Conservation (phyloP, 37 sponge, comb jelly and placozoan genomes). For the Mnemiopsis leidyi region DNA sequence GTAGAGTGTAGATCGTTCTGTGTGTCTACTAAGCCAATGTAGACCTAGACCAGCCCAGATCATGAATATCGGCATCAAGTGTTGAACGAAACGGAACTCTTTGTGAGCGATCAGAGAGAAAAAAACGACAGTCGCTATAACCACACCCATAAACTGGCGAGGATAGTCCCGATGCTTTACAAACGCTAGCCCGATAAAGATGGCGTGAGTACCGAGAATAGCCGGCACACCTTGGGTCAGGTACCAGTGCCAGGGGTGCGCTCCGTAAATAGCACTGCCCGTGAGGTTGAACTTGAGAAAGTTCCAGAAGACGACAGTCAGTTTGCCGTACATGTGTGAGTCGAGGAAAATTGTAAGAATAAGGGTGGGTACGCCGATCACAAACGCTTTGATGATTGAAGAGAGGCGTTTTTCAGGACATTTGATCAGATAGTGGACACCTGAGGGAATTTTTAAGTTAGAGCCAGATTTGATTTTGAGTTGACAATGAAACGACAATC, state of each 20-base stretch:
- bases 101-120: slow-evolving; percentile 15
- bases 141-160: not conserved
- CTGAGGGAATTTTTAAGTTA: no score
- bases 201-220: not conserved
- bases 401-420: not conserved
- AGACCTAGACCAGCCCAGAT: slow-evolving; percentile 14
- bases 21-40: slow-evolving; percentile 7
- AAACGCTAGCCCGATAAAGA: not conserved
- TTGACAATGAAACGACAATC: not conserved
- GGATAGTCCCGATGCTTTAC: not conserved
- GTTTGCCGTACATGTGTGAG: not conserved
- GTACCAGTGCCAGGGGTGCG: slow-evolving; percentile 56
- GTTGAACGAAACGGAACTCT: slow-evolving; percentile 32
- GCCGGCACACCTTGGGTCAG: slow-evolving; percentile 6
- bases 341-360: not conserved
- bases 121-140: not conserved
- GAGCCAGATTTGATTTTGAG: no score
- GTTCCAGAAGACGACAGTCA: not conserved
- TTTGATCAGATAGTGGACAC: slow-evolving; percentile 7
- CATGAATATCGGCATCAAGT: slow-evolving; percentile 17
- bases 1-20: not conserved
- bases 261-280: slow-evolving; percentile 10
- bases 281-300: slow-evolving; percentile 17
- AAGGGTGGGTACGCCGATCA: slow-evolving; percentile 8
- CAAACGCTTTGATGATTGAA: not conserved